Evolutionary conservation across 2,113 vertebrate species (phyloP).

Genomic region (Microcebus murinus): DNA sequence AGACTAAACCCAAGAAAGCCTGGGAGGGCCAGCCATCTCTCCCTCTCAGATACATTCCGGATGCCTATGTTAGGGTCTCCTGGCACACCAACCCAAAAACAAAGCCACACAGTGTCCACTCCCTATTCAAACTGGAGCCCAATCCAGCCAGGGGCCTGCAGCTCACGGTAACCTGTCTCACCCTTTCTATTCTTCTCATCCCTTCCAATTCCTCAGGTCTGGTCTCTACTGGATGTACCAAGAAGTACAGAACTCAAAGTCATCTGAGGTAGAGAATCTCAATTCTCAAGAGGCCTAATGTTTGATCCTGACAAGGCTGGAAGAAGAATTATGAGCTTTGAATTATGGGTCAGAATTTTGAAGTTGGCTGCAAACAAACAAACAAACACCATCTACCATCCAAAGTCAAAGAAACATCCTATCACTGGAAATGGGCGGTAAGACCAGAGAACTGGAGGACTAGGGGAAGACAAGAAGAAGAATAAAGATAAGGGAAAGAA

Average conservation of each 20-base stretch:
- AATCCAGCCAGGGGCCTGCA: not conserved
- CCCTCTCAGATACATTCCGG: not conserved
- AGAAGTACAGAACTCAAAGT: not conserved
- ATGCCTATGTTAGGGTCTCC: not conserved
- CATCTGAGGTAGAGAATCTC: not conserved
- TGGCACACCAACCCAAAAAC: not conserved
- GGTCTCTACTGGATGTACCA: not conserved
- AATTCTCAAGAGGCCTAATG: not conserved
- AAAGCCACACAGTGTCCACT: not conserved
- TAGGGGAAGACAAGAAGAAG: not conserved
- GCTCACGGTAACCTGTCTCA: not conserved
- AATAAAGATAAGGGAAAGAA: not conserved
- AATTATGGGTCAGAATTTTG: constrained; percentile 5
- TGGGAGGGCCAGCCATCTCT: not conserved
- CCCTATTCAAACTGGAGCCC: not conserved
- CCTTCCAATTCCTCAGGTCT: not conserved
- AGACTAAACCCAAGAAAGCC: not conserved
- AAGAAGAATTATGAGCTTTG: constrained; percentile 9
- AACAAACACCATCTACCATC: not conserved
- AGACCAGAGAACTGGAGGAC: constrained; percentile 4
- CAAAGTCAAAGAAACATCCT: not conserved
- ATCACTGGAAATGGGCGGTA: not conserved
- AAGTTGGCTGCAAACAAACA: not conserved
- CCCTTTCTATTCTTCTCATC: not conserved
- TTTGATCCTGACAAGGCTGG: constrained; percentile 1